A percentile compares a stretch with the other conserved stretches of the same genome.
These are phyloP conservation scores for Eristalis intricaria DNA, from an alignment of 2,888 invertebrate species.

Conservation along the genomic window DNA sequence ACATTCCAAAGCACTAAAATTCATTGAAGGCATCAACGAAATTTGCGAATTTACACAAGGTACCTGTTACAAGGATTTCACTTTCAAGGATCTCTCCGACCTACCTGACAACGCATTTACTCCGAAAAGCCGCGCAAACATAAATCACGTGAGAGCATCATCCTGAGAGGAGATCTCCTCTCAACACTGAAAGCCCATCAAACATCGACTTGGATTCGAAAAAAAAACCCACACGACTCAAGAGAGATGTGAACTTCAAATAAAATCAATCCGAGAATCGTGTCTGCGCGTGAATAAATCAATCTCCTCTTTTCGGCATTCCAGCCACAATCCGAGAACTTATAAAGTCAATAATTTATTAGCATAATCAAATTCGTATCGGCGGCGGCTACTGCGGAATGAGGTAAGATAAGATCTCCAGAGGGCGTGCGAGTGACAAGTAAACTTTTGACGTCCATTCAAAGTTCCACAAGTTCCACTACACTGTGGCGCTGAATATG, in stretches of 20 bases:
- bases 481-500: background rate
- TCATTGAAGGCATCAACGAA: too few relatives aligned
- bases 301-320: background rate
- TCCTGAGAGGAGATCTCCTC: background rate
- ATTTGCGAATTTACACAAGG: too few relatives aligned
- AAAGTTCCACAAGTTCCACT: background rate
- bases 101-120: background rate
- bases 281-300: slow-evolving; percentile 8
- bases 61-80: background rate
- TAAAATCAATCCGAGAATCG: background rate
- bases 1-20: too few relatives aligned
- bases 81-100: background rate
- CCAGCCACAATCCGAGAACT: slow-evolving; percentile 1
- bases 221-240: background rate
- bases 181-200: background rate
- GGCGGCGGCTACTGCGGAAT: background rate
- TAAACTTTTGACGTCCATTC: background rate
- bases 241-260: background rate
- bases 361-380: slow-evolving; percentile 14
- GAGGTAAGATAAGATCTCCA: background rate
- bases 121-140: background rate
- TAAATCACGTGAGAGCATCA: background rate
- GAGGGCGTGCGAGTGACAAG: slow-evolving; percentile 12
- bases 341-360: slow-evolving; percentile 35
- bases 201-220: background rate